Evolutionary conservation across 30 jellyfish, hydroid and myxozoan species (phyloP).

Genomic region (Hydractinia echinata): DNA sequence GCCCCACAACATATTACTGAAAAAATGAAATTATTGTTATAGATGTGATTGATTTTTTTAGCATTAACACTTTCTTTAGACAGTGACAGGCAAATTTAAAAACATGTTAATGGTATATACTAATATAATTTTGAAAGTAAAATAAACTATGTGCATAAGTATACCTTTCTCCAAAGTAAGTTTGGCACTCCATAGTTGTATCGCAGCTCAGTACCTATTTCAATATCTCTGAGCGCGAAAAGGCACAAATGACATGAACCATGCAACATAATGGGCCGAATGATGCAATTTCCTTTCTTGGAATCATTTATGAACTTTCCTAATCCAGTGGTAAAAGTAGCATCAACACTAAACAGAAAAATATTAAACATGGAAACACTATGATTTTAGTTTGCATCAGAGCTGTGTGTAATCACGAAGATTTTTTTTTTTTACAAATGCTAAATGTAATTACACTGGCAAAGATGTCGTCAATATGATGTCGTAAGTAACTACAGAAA

Average conservation of each 20-base stretch:
- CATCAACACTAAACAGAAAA: background rate
- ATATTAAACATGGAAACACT: background rate
- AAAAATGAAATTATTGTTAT: no score
- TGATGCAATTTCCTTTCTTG: background rate
- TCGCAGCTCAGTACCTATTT: background rate
- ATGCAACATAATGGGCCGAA: background rate
- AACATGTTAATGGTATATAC: no score
- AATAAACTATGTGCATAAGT: background rate
- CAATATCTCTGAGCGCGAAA: background rate
- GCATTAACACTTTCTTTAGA: no score
- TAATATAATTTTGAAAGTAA: background rate
- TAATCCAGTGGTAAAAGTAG: conserved; percentile 8
- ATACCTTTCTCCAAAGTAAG: conserved; percentile 5
- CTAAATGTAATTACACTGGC: no score
- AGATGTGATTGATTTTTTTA: no score
- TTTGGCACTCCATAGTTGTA: conserved; percentile 13
- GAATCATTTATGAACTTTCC: background rate
- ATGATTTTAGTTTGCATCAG: background rate
- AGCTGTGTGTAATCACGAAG: background rate
- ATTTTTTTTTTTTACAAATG: no score
- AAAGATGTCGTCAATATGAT: no score
- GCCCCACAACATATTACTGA: no score
- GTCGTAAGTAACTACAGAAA: no score
- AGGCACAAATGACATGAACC: background rate
- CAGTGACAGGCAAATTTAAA: no score